Evolutionary conservation across 1,140 invertebrate species (phyloP), one percentile per base, ranked within the genome.

Genomic region (Paraescarpia echinospica): DNA sequence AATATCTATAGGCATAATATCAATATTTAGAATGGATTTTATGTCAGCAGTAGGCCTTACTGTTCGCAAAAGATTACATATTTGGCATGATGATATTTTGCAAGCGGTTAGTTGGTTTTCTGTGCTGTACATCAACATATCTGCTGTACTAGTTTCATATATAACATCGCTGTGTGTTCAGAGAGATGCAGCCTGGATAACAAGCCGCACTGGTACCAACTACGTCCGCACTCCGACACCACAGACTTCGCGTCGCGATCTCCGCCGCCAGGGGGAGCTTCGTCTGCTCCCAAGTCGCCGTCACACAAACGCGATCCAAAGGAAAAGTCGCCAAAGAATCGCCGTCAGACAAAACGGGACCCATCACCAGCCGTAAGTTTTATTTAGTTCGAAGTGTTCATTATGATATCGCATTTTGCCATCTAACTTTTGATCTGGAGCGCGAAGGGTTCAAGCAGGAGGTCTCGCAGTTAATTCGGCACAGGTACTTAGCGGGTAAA

Each of bases 181-280:
- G 97, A 97, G 93, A 94, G 95, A 31, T 95, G 94, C 27, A 95
- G 96, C 77, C 94, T 97, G 92, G 96, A 97, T 93, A 97, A 97
- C 94, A 95, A 96, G 93, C 96, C 97, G 34, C 96, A 96, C 92
- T 97, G 96, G 96, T 97, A 97, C 94, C 95, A 95, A 0, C 94
- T 97, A n/a, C 95, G 95, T 93, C 94, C 93, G 6, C 93, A 94
- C 51, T 92, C 94, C 59, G 59, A 77, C 27, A 4, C 59, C 14
- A 31, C 34, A 8, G 91, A 33, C 41, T 35, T 48, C 34, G 90
- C 90, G 31, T 91, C 41, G 90, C 41, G 34, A 18, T 35, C 90
- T 35, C 90, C 90, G 14, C 90, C 90, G 90, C 90, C 90, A 48
- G 90, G 90, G 9, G 90, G 41, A 9, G 41, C 34, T 27, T 27